A percentile compares a stretch with the other conserved stretches of the same genome.
These are phyloP conservation scores for Coluber constrictor DNA, from an alignment of 2,797 vertebrate species.

Conservation along the genomic window DNA sequence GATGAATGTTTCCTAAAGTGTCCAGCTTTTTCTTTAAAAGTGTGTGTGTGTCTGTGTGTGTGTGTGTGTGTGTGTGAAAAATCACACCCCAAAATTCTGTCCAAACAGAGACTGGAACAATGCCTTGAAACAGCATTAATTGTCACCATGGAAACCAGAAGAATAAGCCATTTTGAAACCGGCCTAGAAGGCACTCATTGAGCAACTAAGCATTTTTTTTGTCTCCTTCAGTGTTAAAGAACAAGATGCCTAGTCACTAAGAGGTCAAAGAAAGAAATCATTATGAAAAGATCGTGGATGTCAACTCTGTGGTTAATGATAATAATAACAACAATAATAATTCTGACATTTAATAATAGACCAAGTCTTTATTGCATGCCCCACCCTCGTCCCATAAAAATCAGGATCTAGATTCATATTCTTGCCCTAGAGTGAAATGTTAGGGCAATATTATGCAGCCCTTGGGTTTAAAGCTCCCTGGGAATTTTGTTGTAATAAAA, in stretches of 20 bases:
- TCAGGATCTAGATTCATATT: constrained; percentile 62
- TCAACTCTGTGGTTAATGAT: constrained; percentile 72
- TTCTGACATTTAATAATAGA: constrained; percentile 62
- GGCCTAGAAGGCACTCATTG: constrained; percentile 87
- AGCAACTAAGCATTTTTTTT: constrained; percentile 81
- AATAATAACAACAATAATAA: not conserved
- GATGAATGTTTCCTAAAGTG: constrained; percentile 9
- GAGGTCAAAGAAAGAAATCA: constrained; percentile 84
- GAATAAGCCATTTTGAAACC: constrained; percentile 97
- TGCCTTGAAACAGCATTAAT: constrained; percentile 94
- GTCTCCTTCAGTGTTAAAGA: constrained; percentile 82
- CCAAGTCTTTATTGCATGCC: constrained; percentile 58
- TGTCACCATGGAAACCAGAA: constrained; percentile 94
- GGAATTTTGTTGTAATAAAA: constrained; percentile 83
- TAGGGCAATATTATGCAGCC: constrained; percentile 80
- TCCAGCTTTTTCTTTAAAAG: not conserved
- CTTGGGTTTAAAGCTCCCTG: constrained; percentile 83
- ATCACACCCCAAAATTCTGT: constrained; percentile 81
- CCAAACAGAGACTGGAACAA: constrained; percentile 86
- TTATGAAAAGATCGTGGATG: constrained; percentile 77
- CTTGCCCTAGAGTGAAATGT: constrained; percentile 72
- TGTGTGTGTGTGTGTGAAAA: constrained; percentile 67
- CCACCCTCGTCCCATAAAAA: constrained; percentile 56
- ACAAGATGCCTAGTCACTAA: constrained; percentile 85
- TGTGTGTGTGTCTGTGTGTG: not conserved